Evolutionary conservation across 1,140 invertebrate genomes (phyloP).

Genomic region (Temnothorax curvispinosus): DNA sequence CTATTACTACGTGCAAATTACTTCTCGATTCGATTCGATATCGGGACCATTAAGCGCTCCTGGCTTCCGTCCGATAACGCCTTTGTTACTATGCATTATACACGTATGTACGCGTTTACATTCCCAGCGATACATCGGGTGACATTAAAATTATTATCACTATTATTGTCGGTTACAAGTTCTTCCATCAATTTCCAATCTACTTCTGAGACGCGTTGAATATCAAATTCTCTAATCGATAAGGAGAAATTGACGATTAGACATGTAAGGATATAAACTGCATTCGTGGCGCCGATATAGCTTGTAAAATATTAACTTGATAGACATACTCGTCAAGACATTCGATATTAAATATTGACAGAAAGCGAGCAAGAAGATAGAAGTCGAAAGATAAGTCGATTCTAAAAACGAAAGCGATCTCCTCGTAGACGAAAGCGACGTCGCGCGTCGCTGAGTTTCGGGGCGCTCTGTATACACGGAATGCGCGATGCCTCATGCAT

Average conservation of each 20-base stretch:
- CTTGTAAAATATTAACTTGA: neutral
- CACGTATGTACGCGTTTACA: neutral
- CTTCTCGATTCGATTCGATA: constrained; percentile 48
- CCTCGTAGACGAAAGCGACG: neutral
- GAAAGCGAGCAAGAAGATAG: neutral
- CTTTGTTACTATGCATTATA: constrained; percentile 29
- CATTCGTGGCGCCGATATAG: neutral
- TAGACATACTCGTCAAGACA: neutral
- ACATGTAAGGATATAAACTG: neutral
- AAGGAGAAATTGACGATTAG: neutral
- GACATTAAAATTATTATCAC: constrained; percentile 8
- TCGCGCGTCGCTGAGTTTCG: neutral
- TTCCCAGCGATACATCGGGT: neutral
- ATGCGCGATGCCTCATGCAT: constrained; percentile 54
- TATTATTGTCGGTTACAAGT: neutral
- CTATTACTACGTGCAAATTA: constrained; percentile 57
- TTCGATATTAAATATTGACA: neutral
- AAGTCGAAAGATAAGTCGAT: neutral
- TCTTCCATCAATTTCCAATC: neutral
- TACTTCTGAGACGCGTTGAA: neutral
- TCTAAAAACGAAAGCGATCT: neutral
- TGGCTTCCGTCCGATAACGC: constrained; percentile 16
- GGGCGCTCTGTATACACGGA: neutral
- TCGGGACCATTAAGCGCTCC: constrained; percentile 14
- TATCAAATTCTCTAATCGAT: neutral